phyloP scores from a whole-genome alignment of 2,888 invertebrate species.

The Phaonia tiefii region DNA sequence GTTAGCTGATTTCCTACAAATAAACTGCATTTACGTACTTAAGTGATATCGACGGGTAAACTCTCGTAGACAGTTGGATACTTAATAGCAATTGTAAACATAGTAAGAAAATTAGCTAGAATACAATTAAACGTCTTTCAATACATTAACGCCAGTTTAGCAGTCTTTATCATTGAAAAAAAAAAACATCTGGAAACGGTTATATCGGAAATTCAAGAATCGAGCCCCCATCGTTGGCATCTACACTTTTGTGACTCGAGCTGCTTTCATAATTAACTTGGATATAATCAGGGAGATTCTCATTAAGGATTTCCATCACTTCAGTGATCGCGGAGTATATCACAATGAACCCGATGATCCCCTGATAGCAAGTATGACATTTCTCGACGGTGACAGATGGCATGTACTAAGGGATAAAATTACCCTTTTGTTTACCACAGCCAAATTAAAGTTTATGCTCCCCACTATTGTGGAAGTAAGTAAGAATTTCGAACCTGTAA shows the following conservation, averaged over 20 bases:
- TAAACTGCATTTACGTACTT: no score
- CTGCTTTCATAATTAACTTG: conserved; percentile 72
- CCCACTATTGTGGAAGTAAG: conserved; percentile 71
- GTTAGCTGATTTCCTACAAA: no score
- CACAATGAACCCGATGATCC: conserved; percentile 78
- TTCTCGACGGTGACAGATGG: conserved; percentile 79
- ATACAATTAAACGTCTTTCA: no score
- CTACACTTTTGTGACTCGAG: conserved; percentile 72
- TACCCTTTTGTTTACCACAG: conserved; percentile 77
- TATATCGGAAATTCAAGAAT: no score
- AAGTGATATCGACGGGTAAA: no score
- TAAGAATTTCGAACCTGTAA: no score
- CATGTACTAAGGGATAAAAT: conserved; percentile 79
- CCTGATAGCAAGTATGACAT: conserved; percentile 77
- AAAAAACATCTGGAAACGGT: no score
- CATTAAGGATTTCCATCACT: conserved; percentile 76
- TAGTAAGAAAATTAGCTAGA: no score
- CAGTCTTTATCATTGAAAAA: no score
- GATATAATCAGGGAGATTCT: conserved; percentile 74
- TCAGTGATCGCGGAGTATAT: conserved; percentile 75
- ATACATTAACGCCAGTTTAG: no score
- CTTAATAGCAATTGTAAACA: no score
- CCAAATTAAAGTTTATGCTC: conserved; percentile 78
- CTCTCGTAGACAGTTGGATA: no score
- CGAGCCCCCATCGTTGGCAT: conserved; percentile 71